These are phyloP conservation scores for Trissonchulus latispiculum DNA, from an alignment of 2,888 invertebrate species.

Conservation along the genomic window DNA sequence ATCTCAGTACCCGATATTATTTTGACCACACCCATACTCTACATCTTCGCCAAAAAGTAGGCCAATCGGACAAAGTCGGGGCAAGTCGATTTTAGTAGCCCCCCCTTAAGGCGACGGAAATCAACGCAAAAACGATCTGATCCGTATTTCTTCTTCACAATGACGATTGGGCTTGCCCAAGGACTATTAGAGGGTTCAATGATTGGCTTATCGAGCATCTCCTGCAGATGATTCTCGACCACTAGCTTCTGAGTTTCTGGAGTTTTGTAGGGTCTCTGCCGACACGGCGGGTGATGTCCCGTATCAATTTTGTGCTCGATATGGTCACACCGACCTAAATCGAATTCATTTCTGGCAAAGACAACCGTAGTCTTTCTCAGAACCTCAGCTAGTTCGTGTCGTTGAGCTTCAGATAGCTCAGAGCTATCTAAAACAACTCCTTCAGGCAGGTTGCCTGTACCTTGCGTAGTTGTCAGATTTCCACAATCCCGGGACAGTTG, in stretches of 20 bases:
- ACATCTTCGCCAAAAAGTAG: no score
- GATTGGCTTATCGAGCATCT: neutral
- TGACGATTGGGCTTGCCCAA: slow-evolving; percentile 4
- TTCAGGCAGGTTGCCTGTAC: neutral
- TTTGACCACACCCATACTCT: no score
- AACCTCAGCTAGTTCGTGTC: neutral
- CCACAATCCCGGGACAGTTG: neutral
- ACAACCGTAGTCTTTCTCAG: slow-evolving; percentile 1
- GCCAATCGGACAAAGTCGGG: no score
- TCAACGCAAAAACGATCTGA: slow-evolving; percentile 8
- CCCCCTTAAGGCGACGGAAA: slow-evolving; percentile 18
- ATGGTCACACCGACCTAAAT: neutral
- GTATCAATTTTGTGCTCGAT: neutral
- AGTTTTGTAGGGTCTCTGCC: neutral
- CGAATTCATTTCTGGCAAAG: slow-evolving; percentile 10
- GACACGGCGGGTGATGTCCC: neutral
- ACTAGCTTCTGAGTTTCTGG: neutral
- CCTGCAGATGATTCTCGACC: neutral
- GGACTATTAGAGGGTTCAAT: neutral
- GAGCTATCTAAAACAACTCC: neutral
- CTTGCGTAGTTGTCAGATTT: neutral
- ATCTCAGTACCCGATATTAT: no score
- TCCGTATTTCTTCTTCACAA: slow-evolving; percentile 1
- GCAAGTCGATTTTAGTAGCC: no score
- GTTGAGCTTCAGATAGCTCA: neutral